These are phyloP conservation scores for Solea solea DNA, from an alignment of 2,113 vertebrate species.

Conservation along the genomic window DNA sequence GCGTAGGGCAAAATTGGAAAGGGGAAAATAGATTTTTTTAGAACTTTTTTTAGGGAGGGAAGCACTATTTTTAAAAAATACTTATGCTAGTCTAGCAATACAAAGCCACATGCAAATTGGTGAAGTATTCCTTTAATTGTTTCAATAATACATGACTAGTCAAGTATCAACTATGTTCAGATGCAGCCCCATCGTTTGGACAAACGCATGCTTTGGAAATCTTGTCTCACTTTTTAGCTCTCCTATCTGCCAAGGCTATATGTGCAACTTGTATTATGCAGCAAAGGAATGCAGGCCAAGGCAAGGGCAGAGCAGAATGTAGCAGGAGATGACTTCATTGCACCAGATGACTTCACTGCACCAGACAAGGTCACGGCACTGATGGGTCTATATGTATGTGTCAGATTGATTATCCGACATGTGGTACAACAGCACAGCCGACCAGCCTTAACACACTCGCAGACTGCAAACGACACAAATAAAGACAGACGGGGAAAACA, in stretches of 20 bases:
- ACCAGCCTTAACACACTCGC: constrained; percentile 17
- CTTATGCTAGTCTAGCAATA: too few species aligned
- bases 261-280: constrained; percentile 7
- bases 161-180: too few species aligned
- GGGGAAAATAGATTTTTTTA: too few species aligned
- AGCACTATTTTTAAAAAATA: too few species aligned
- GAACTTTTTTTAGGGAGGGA: too few species aligned
- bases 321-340: constrained; percentile 16
- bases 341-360: constrained; percentile 28
- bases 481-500: constrained; percentile 49
- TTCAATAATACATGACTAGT: too few species aligned
- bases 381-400: constrained; percentile 40
- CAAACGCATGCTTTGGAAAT: too few species aligned
- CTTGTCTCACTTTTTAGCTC: background rate
- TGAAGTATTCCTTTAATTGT: too few species aligned
- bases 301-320: constrained; percentile 19
- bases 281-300: background rate
- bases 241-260: background rate
- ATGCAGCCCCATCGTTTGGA: too few species aligned
- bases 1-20: too few species aligned
- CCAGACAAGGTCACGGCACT: constrained; percentile 55
- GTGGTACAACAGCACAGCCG: constrained; percentile 4
- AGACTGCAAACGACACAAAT: constrained; percentile 45
- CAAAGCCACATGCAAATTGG: too few species aligned
- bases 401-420: constrained; percentile 68